Base-by-base conservation (phyloP, 1,140 invertebrate species). In the Drosophila yakuba region DNA sequence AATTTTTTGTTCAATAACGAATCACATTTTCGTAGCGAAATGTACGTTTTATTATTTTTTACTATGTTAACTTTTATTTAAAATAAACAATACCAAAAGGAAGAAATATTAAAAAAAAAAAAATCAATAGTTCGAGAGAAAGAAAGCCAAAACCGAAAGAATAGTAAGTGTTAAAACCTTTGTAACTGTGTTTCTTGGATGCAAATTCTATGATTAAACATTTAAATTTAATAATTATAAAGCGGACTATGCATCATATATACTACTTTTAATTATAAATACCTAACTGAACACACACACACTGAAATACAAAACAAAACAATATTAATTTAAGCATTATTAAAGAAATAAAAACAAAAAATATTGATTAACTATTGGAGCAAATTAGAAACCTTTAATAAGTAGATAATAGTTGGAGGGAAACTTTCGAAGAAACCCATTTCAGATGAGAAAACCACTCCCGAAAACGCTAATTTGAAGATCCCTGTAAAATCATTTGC, bases 61-160 rank as follows among this genome's bases (percentile, higher is more conserved):
- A 85, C 82, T 88, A 64, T 85, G 83, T 85, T 85, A 71, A 56
- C 67, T 78, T 85, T 80, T 80, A 82, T 80, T 82, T 78, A 86
- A 81, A 77, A 57, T 54, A 62, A 64, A 51, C 36, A 73, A 68
- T 72, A 71, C 69, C 8, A 54, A 62, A 64, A 63, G 39, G 35
- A 15, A 55, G 39, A 63, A 79, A 52, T 50, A 50, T 45, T 66
- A 80, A 83, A 17, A 17, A 17, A 17, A 17, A 17, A 17, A 17
- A 17, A 84, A 56, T 62, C 78, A 58, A 66, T 76, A 82, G 75
- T 66, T 59, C 43, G 63, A 54, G 52, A 73, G 52, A 73, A 52
- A 61, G 47, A 68, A 51, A 71, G 59, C 14, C 44, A 73, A 38
- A 71, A 55, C 41, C 45, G 43, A 38, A 78, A 39, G 60, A 80